These are phyloP conservation scores for Dicrurus megarhynchus DNA, from an alignment of 2,113 vertebrate genomes.

Conservation along the genomic window DNA sequence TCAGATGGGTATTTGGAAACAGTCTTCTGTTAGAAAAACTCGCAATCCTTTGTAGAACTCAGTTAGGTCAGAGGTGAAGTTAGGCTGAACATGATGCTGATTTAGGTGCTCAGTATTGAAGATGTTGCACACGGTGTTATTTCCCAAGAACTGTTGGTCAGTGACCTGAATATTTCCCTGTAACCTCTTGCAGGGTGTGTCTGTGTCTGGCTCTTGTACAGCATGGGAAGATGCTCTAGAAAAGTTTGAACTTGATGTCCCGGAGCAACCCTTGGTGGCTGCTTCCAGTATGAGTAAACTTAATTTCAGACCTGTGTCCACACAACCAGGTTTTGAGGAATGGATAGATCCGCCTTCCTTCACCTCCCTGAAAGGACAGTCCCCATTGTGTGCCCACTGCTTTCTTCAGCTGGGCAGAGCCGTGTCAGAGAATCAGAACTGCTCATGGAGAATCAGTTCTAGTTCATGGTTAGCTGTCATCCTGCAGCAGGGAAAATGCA, in stretches of 20 bases:
- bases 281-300: neutral
- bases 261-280: neutral
- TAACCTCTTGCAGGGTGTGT: neutral
- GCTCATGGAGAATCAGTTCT: neutral
- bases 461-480: neutral
- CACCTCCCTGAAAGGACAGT: neutral
- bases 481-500: neutral
- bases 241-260: neutral
- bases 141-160: neutral
- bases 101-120: neutral
- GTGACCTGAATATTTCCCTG: neutral
- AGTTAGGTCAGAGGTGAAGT: neutral
- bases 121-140: neutral
- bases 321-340: neutral
- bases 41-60: neutral
- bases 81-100: neutral
- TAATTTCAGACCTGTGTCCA: neutral
- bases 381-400: neutral
- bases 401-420: neutral
- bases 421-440: too few relatives aligned
- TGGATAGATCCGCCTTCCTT: neutral
- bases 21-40: neutral
- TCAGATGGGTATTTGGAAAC: neutral
- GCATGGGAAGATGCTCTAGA: neutral
- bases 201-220: neutral